A percentile compares a stretch with the other conserved stretches of the same genome.
Evolutionary conservation across 2,113 vertebrate genomes (phyloP).

Genomic region (Paraplagusia blochii): DNA sequence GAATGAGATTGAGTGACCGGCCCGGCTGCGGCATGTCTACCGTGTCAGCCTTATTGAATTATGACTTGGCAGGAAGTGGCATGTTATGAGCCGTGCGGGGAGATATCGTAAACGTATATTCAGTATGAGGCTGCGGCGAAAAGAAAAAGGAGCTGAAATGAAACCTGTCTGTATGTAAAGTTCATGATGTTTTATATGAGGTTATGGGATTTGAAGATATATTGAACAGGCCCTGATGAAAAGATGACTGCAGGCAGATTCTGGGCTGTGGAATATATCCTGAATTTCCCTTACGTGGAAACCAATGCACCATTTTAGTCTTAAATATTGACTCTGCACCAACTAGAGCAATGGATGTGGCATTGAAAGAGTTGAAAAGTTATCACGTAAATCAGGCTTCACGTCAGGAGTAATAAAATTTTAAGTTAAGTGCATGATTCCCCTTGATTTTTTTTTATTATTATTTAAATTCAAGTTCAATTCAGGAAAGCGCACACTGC

Average conservation of each 20-base stretch:
- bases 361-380: no score
- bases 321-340: not conserved
- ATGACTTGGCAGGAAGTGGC: constrained; percentile 56
- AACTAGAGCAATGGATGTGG: no score
- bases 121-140: constrained; percentile 14
- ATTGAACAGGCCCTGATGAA: constrained; percentile 33
- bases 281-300: not conserved
- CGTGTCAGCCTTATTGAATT: constrained; percentile 68
- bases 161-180: constrained; percentile 57
- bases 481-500: no score
- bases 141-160: constrained; percentile 36
- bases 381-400: no score
- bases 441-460: no score
- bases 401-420: no score
- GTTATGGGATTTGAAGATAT: constrained; percentile 46
- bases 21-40: constrained; percentile 43
- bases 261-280: not conserved
- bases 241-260: constrained; percentile 27
- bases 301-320: not conserved
- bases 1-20: constrained; percentile 56
- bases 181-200: constrained; percentile 39
- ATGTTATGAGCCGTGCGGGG: constrained; percentile 39
- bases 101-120: constrained; percentile 22
- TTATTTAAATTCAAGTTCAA: no score
- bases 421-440: no score